Percentiles rank a stretch among this genome's conserved stretches.
Conservation (phyloP, 2,888 invertebrate species). For the Pollenia labialis region DNA sequence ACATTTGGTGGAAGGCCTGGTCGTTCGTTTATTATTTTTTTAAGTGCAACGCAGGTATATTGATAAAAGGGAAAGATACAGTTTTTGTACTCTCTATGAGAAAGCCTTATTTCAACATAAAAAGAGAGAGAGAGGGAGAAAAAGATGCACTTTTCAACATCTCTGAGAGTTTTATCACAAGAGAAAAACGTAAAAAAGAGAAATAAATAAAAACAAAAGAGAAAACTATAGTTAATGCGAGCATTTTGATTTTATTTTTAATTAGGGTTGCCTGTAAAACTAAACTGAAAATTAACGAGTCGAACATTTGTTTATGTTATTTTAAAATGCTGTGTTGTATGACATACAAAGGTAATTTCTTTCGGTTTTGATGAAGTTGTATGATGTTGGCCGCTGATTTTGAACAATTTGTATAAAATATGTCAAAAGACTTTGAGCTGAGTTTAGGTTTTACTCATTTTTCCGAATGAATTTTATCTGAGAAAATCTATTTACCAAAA, state of each 20-base stretch:
- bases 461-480: too few relatives aligned
- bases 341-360: constrained; percentile 49
- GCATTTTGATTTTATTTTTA: constrained; percentile 17
- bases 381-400: too few relatives aligned
- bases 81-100: background rate
- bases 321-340: constrained; percentile 25
- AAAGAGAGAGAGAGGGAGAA: constrained; percentile 1
- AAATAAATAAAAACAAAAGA: background rate
- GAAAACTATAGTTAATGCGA: background rate
- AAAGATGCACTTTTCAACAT: background rate
- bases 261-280: constrained; percentile 35
- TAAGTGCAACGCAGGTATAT: constrained; percentile 51
- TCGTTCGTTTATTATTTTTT: constrained; percentile 2
- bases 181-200: background rate
- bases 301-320: constrained; percentile 12
- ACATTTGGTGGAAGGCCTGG: background rate
- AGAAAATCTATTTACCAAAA: too few relatives aligned
- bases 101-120: constrained; percentile 9
- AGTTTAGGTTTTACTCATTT: too few relatives aligned
- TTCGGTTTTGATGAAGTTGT: too few relatives aligned
- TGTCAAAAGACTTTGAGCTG: too few relatives aligned
- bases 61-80: constrained; percentile 22
- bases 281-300: background rate
- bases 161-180: constrained; percentile 24
- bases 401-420: too few relatives aligned